Conservation (phyloP, 2,797 vertebrate species). For the Ptychobarbus kaznakovi region DNA sequence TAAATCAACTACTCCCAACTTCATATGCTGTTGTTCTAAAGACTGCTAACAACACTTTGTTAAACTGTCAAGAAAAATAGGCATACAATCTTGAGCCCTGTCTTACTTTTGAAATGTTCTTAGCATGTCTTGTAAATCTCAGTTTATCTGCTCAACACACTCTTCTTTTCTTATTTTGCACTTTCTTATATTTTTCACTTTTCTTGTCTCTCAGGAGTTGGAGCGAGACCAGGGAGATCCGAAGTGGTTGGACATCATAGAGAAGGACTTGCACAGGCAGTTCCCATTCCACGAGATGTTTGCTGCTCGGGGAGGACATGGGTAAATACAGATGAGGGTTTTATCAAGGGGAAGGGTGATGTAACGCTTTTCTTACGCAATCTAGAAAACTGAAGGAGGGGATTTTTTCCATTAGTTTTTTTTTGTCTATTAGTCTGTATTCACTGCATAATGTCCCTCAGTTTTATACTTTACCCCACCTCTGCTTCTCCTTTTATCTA, state of each 20-base stretch:
- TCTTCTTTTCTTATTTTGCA: neutral
- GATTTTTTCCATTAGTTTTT: neutral
- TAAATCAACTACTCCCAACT: neutral
- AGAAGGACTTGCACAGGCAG: conserved; percentile 91
- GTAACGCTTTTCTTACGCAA: neutral
- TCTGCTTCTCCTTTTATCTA: neutral
- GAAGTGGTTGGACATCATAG: conserved; percentile 93
- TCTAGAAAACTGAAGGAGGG: neutral
- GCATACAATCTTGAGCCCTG: neutral
- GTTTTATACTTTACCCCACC: neutral
- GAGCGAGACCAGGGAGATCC: conserved; percentile 87
- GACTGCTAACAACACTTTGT: neutral
- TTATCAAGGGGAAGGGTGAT: conserved; percentile 1
- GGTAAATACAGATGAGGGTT: conserved; percentile 71
- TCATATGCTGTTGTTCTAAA: neutral
- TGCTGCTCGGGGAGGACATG: conserved; percentile 87
- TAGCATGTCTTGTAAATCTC: neutral
- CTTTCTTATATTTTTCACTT: neutral
- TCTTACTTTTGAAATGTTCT: neutral
- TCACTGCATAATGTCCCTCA: neutral
- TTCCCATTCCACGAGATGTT: conserved; percentile 95
- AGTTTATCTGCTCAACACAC: neutral
- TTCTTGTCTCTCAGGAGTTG: conserved; percentile 78
- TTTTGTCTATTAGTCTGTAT: neutral
- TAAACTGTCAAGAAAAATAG: neutral